phyloP scores from a whole-genome alignment of 2,888 invertebrate genomes.

The Bugula neritina region DNA sequence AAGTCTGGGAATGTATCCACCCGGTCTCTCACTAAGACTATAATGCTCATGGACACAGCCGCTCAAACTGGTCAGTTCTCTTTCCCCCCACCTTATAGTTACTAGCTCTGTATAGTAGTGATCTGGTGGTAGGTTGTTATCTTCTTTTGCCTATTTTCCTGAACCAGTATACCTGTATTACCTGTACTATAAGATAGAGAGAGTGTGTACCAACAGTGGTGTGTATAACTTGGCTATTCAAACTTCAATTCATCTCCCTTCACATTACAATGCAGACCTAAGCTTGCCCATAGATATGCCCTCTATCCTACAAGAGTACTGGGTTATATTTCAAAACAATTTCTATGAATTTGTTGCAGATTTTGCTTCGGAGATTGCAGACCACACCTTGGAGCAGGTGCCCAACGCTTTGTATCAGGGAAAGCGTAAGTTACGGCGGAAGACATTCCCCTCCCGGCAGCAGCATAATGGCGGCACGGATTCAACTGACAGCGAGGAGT shows the following conservation, averaged over 20 bases:
- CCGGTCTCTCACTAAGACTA: constrained; percentile 31
- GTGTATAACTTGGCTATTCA: too few relatives aligned
- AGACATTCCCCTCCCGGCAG: constrained; percentile 27
- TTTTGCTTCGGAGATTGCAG: constrained; percentile 41
- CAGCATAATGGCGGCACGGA: constrained; percentile 16
- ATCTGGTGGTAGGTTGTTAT: too few relatives aligned
- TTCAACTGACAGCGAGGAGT: constrained; percentile 32
- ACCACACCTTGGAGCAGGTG: constrained; percentile 40
- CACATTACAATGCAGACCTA: too few relatives aligned
- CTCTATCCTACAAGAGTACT: too few relatives aligned
- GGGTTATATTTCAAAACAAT: too few relatives aligned
- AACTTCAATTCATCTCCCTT: too few relatives aligned
- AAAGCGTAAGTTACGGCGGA: constrained; percentile 24
- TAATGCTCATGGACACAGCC: constrained; percentile 35
- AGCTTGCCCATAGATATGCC: too few relatives aligned
- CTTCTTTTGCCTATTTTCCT: too few relatives aligned
- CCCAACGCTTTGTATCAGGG: constrained; percentile 39
- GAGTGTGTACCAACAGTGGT: too few relatives aligned
- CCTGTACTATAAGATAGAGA: too few relatives aligned
- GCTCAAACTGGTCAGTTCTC: constrained; percentile 34
- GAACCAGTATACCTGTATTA: too few relatives aligned
- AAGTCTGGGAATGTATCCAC: constrained; percentile 19
- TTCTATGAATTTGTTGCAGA: constrained; percentile 44
- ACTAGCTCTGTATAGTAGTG: not conserved
- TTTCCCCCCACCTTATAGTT: not conserved